Percentiles rank a stretch among this genome's conserved stretches.
These are phyloP conservation scores for Hyperoplus immaculatus DNA, from an alignment of 2,797 vertebrate species.

Conservation along the genomic window DNA sequence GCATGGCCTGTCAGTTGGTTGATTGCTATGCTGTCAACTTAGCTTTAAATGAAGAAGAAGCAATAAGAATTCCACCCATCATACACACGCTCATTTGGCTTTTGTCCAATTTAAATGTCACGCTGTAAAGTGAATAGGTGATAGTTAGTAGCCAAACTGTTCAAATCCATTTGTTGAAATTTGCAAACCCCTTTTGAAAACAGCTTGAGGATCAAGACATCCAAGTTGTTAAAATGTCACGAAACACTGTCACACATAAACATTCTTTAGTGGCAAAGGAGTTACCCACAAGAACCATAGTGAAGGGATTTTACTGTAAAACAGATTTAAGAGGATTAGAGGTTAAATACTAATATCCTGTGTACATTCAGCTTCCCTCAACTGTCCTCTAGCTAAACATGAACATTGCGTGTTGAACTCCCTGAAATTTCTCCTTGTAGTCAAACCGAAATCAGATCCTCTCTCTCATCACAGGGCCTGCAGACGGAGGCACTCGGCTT, in stretches of 20 bases:
- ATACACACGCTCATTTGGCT: background rate
- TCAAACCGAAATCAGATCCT: constrained; percentile 29
- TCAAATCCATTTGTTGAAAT: no score
- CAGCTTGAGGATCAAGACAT: no score
- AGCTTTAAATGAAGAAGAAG: background rate
- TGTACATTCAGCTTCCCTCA: background rate
- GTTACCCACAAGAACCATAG: no score
- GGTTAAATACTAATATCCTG: background rate
- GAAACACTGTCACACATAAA: no score
- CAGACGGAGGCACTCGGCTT: constrained; percentile 1
- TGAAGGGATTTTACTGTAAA: no score
- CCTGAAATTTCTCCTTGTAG: background rate
- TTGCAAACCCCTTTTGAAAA: no score
- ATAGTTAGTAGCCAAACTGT: no score
- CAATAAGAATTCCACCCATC: background rate
- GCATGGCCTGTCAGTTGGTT: background rate
- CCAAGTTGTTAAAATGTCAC: no score
- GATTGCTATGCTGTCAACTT: background rate
- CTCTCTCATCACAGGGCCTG: constrained; percentile 2
- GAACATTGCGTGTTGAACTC: background rate
- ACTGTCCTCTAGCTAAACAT: background rate
- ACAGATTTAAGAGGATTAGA: background rate
- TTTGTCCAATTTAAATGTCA: background rate
- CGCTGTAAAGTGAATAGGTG: no score
- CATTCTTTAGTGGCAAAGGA: no score